A percentile compares a stretch with the other conserved stretches of the same genome.
Conservation (phyloP, 2,888 invertebrate genomes). For the Onchidella celtica region DNA sequence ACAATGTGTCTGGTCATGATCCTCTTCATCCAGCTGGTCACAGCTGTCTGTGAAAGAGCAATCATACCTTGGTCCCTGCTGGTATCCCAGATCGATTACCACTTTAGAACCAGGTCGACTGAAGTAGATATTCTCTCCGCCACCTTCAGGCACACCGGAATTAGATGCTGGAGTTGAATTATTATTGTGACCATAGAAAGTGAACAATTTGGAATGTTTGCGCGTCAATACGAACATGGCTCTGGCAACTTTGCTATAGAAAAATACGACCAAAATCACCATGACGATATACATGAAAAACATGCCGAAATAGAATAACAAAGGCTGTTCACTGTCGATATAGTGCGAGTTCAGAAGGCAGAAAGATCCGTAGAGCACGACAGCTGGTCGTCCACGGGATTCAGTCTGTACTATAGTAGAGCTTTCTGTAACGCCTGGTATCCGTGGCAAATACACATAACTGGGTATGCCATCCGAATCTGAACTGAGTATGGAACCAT, state of each 20-base stretch:
- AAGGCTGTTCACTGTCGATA: neutral
- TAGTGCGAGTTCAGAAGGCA: constrained; percentile 26
- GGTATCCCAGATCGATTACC: neutral
- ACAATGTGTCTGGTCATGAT: no score
- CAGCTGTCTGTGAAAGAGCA: neutral
- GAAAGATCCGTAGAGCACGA: neutral
- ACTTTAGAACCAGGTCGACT: neutral
- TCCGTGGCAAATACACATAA: no score
- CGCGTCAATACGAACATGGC: constrained; percentile 23
- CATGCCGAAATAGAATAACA: constrained; percentile 17
- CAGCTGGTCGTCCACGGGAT: neutral
- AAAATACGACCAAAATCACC: constrained; percentile 30
- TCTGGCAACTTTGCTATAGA: constrained; percentile 34
- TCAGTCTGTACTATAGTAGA: neutral
- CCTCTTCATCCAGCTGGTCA: neutral
- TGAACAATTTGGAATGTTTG: constrained; percentile 30
- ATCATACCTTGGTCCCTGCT: neutral
- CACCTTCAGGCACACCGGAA: neutral
- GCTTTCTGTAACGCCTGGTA: no score
- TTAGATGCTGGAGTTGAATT: constrained; percentile 9
- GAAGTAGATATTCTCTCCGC: neutral
- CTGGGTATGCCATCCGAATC: no score
- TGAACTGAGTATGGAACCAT: no score
- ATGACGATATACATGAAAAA: constrained; percentile 9
- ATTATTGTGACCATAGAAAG: constrained; percentile 9